Base-by-base conservation (phyloP, 1,140 invertebrate species). In the Semibalanus balanoides region DNA sequence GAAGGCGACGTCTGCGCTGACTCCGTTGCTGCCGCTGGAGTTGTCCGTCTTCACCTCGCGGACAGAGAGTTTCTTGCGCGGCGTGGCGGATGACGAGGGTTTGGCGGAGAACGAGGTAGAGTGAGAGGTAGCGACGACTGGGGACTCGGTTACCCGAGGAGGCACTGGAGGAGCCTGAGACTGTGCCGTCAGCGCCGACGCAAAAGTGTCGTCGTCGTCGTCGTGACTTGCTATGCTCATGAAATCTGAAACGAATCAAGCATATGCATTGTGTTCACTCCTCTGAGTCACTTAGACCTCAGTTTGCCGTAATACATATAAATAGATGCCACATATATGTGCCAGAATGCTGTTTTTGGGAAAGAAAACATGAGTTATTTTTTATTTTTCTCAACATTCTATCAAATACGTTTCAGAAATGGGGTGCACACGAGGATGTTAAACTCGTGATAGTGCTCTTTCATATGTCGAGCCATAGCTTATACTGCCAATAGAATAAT, bases 1-100 rank as follows among this genome's bases (percentile, higher is more conserved):
- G 74, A 77, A 79, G 31, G 76, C 74, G 74, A 78, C 78, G 30
- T 80, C 76, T 11, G 76, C 77, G 71, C 77, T 79, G 43, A 74
- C 73, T 70, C 80, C 80, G 71, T 79, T 64, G 51, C 51, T 40
- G 35, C 35, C n/a, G n/a, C n/a, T 64, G 51, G 51, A 25, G 51
- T 14, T 22, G 51, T 64, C 51, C 11, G 51, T 64, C 71, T 76
- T 79, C 31, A 79, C 77, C 30, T 79, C 78, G 75, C 79, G 64
- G n/a, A 35, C 69, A 70, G 73, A 76, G 43, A 77, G 43, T 43
- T 74, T 64, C 51, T 64, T 64, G 51, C 51, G 51, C 14, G 51
- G 11, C 11, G 22, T 19, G 11, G 51, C 51, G 22, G 51, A 14
- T 1, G 51, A 1, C 1, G 51, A 64, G 51, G 51, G 22, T 17